A percentile compares a stretch with the other conserved stretches of the same genome.
Conservation (phyloP, 1,140 invertebrate species). For the Melanaphis sacchari region DNA sequence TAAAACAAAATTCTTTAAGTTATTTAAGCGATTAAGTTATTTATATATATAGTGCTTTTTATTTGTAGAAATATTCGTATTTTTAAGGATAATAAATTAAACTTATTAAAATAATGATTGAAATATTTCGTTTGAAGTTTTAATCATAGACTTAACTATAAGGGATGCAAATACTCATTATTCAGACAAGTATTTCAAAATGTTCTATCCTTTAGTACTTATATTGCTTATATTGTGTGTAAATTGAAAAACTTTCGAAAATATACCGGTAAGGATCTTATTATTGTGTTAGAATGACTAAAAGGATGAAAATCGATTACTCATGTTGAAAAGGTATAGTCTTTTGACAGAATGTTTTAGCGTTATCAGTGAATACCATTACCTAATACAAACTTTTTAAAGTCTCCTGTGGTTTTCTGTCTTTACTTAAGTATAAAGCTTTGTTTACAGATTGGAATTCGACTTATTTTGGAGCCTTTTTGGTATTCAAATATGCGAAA, state of each 20-base stretch:
- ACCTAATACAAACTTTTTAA: conserved; percentile 20
- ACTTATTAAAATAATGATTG: neutral
- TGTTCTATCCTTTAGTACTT: neutral
- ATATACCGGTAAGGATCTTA: neutral
- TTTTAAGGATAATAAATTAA: neutral
- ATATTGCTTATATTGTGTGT: neutral
- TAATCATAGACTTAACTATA: neutral
- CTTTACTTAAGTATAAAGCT: neutral
- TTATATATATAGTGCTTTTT: neutral
- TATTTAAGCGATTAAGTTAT: neutral
- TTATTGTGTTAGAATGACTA: neutral
- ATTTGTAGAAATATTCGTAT: neutral
- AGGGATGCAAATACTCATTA: neutral
- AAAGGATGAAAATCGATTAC: conserved; percentile 9
- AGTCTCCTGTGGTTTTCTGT: conserved; percentile 29
- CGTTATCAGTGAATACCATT: conserved; percentile 31
- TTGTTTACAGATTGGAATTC: conserved; percentile 32
- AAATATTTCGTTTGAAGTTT: neutral
- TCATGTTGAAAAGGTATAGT: conserved; percentile 19
- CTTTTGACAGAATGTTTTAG: conserved; percentile 16
- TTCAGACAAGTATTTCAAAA: neutral
- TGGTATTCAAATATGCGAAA: conserved; percentile 24
- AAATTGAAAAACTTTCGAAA: neutral
- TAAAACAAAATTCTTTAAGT: neutral
- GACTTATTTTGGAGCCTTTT: neutral